These are phyloP conservation scores for Monomorium pharaonis DNA, from an alignment of 1,140 invertebrate genomes.

Conservation along the genomic window DNA sequence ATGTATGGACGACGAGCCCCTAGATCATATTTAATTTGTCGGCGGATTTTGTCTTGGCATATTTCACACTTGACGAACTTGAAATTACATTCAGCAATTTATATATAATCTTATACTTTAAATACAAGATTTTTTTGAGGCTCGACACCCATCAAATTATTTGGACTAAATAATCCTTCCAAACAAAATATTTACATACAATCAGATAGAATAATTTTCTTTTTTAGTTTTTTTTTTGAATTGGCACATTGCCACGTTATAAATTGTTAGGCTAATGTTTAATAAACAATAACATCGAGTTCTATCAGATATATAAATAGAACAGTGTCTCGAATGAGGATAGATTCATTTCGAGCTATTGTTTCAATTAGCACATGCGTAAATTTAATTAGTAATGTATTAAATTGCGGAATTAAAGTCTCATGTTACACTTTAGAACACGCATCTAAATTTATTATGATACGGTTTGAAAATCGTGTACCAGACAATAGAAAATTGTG, in stretches of 20 bases:
- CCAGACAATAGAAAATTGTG: not conserved
- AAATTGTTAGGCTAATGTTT: not conserved
- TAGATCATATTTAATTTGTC: not conserved
- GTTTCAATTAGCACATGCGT: not conserved
- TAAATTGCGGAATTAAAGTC: not conserved
- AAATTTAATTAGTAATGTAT: not conserved
- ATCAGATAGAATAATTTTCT: conserved; percentile 14
- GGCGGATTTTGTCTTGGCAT: not conserved
- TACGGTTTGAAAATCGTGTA: not conserved
- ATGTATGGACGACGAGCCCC: not conserved
- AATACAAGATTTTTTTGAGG: not conserved
- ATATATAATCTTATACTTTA: not conserved
- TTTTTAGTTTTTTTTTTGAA: not conserved
- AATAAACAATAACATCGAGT: not conserved
- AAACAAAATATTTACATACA: not conserved
- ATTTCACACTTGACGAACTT: not conserved
- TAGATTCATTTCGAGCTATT: not conserved
- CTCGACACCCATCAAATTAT: not conserved
- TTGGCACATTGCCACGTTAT: not conserved
- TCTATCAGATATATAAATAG: not conserved
- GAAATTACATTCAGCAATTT: not conserved
- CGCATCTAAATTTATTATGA: not conserved
- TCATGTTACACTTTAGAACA: not conserved
- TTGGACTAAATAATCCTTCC: not conserved
- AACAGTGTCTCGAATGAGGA: not conserved